Percentiles rank a stretch among this genome's conserved stretches.
phyloP scores from a whole-genome alignment of 2,113 vertebrate species.

The Chaenocephalus aceratus region DNA sequence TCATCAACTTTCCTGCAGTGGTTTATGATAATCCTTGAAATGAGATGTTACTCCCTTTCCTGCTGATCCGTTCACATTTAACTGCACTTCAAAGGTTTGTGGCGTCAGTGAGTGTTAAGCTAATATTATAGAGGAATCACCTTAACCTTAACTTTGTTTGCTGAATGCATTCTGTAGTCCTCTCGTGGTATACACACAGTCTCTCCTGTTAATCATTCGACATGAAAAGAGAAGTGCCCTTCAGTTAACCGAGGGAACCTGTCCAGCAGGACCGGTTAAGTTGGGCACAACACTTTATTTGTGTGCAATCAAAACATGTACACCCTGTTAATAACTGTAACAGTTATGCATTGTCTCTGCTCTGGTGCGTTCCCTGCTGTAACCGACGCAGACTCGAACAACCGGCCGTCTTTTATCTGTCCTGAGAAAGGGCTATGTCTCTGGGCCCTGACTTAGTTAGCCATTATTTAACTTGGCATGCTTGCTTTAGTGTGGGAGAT shows the following conservation, averaged over 20 bases:
- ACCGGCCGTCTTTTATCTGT: not conserved
- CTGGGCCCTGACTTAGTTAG: not conserved
- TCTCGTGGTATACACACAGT: not conserved
- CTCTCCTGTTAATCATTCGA: slow-evolving; percentile 67
- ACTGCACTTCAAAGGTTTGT: too few species aligned
- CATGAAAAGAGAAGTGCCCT: slow-evolving; percentile 36
- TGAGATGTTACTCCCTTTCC: not conserved
- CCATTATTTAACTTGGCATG: slow-evolving; percentile 60
- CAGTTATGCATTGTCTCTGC: slow-evolving; percentile 11
- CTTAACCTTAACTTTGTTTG: not conserved
- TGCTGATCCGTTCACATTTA: too few species aligned
- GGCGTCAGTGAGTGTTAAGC: not conserved
- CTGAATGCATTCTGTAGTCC: not conserved
- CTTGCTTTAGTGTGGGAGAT: slow-evolving; percentile 38
- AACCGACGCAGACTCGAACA: not conserved
- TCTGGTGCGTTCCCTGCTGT: not conserved
- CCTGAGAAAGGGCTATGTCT: slow-evolving; percentile 3
- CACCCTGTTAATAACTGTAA: slow-evolving; percentile 6
- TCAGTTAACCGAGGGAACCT: slow-evolving; percentile 58
- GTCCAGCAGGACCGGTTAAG: slow-evolving; percentile 60
- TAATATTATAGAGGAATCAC: not conserved
- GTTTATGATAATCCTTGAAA: not conserved
- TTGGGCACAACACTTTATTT: slow-evolving; percentile 22
- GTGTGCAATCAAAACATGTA: slow-evolving; percentile 31
- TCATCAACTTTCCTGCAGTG: not conserved